A percentile compares a stretch with the other conserved stretches of the same genome.
phyloP scores from a whole-genome alignment of 2,888 invertebrate species.

The Chrysolina americana region DNA sequence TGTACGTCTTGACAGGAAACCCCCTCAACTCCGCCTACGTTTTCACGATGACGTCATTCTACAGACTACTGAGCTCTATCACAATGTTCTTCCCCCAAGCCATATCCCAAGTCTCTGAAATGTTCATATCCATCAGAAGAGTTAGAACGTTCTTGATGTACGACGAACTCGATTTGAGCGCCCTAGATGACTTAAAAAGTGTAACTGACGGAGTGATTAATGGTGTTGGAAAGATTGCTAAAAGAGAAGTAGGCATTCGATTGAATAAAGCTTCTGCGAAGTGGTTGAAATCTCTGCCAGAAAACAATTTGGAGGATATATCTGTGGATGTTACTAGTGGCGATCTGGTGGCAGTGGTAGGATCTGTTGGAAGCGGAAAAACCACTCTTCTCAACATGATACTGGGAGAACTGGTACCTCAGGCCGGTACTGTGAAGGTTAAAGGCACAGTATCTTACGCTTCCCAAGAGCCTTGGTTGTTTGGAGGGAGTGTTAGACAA shows the following conservation, averaged over 20 bases:
- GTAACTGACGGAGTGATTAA: not conserved
- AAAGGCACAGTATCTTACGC: conserved; percentile 83
- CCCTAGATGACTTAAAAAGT: not conserved
- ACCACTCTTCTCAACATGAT: conserved; percentile 71
- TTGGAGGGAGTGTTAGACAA: conserved; percentile 86
- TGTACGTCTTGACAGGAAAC: conserved; percentile 79
- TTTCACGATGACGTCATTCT: conserved; percentile 83
- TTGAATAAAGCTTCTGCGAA: conserved; percentile 74
- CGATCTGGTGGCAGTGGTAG: conserved; percentile 73
- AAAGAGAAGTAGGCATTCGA: conserved; percentile 36
- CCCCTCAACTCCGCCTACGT: conserved; percentile 74
- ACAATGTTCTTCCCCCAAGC: conserved; percentile 78
- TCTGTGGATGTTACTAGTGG: conserved; percentile 77
- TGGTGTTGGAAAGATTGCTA: not conserved
- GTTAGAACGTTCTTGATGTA: conserved; percentile 74
- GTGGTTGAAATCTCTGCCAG: conserved; percentile 70
- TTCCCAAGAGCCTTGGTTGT: conserved; percentile 88
- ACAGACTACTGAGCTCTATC: conserved; percentile 77
- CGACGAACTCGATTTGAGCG: conserved; percentile 38
- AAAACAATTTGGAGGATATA: conserved; percentile 73
- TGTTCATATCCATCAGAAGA: conserved; percentile 47
- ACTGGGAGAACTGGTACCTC: conserved; percentile 80
- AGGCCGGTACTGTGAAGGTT: conserved; percentile 76
- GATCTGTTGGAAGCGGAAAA: conserved; percentile 78
- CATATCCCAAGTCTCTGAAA: conserved; percentile 80